Conservation (phyloP, 1,140 invertebrate genomes). For the Rhopalosiphum padi region DNA sequence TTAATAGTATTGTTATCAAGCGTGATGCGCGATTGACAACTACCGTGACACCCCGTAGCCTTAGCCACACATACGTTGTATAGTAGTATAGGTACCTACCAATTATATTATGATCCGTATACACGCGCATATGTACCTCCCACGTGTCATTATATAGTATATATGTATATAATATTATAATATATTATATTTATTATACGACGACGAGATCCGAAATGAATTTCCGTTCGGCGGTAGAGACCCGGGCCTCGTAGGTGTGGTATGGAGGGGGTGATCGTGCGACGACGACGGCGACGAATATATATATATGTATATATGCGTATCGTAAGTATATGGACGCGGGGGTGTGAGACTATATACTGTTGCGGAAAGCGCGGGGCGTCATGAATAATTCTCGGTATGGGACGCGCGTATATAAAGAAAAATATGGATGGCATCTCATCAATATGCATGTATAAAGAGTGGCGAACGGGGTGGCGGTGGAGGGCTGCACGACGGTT, state of each 20-base stretch:
- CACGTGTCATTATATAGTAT: no score
- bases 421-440: constrained; percentile 58
- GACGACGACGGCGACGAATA: background rate
- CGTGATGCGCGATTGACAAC: background rate
- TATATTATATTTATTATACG: no score
- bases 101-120: no score
- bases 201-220: constrained; percentile 19
- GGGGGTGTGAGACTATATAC: background rate
- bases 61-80: no score
- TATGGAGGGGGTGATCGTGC: background rate
- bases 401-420: constrained; percentile 35
- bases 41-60: no score
- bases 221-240: background rate
- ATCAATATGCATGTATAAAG: constrained; percentile 53
- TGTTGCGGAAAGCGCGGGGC: background rate
- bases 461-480: background rate
- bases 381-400: constrained; percentile 57
- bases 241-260: background rate
- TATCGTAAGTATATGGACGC: background rate
- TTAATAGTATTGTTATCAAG: no score
- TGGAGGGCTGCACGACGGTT: constrained; percentile 2
- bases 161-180: no score
- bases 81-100: no score
- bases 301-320: background rate
- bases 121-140: no score